Evolutionary conservation across 2,888 invertebrate species (phyloP), one percentile per base, ranked within the genome.

Genomic region (Drosophila robusta): DNA sequence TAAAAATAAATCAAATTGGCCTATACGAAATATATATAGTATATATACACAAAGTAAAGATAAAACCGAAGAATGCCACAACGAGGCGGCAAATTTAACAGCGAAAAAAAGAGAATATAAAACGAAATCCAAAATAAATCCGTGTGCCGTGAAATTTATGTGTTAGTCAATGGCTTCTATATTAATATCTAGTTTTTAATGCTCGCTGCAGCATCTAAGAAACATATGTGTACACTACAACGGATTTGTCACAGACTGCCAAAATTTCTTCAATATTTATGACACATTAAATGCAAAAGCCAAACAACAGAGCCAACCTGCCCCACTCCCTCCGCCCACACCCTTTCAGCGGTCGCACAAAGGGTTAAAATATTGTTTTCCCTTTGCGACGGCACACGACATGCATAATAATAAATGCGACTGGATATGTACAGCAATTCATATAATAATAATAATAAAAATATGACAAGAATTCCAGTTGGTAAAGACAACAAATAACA

Each of bases 401-500:
- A 69, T 70, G 86, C 88, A 82, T 82, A 87, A 85, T 79, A 82
- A 87, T 78, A 84, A 68, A 82, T 75, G 61, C 41, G 45, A 46
- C 18, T 46, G 44, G 42, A 54, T 49, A 32, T 56, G 39, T 16
- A 39, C 32, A 63, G 45, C 56, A 70, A 66, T 60, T 54, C 60
- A 70, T 44, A 61, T 49, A 66, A 66, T 54, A 55, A 51, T 58
- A 62, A 58, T 49, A 49, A 64, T 63, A 63, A 60, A 58, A 44
- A 32, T 58, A 60, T 50, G 45, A 64, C 69, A 78, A 46, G 42
- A 52, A 50, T 50, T 24, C 41, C 71, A 60, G 58, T 63, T 64
- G 70, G 41, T 36, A 49, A 47, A 56, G 50, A 51, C 57, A 76
- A 65, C 51, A 50, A 38, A 55, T 24, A 54, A 50, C 26, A 39